These are phyloP conservation scores for Folsomia manolachei DNA, from an alignment of 2,888 invertebrate genomes.

Conservation along the genomic window DNA sequence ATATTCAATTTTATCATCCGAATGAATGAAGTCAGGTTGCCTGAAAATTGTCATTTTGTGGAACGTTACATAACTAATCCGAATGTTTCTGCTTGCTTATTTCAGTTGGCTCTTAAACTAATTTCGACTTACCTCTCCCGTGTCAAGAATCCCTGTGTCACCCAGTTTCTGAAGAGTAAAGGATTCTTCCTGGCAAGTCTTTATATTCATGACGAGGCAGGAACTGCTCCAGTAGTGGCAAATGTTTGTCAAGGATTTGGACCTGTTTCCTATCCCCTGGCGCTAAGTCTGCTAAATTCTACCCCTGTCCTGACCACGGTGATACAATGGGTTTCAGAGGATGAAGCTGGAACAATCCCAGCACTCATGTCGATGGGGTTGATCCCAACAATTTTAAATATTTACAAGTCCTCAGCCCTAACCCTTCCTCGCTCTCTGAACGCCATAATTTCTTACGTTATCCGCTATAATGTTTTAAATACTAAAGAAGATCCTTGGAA, in stretches of 20 bases:
- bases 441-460: conserved; percentile 36
- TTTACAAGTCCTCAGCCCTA: conserved; percentile 19
- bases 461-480: conserved; percentile 41
- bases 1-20: no score
- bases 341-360: conserved; percentile 40
- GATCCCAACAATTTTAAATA: conserved; percentile 42
- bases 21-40: no score
- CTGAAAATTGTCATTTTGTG: no score
- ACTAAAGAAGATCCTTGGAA: conserved; percentile 47
- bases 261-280: conserved; percentile 44
- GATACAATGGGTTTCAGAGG: conserved; percentile 45
- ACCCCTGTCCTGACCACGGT: conserved; percentile 40
- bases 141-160: conserved; percentile 40
- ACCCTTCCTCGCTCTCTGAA: conserved; percentile 33
- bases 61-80: no score
- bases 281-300: conserved; percentile 42
- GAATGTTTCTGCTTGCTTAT: no score
- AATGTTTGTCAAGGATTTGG: conserved; percentile 47
- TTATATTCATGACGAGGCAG: conserved; percentile 41
- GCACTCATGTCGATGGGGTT: conserved; percentile 46
- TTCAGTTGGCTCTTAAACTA: conserved; percentile 44
- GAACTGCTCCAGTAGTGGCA: conserved; percentile 31
- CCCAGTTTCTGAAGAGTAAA: conserved; percentile 42
- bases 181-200: conserved; percentile 47
- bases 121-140: conserved; percentile 45